Evolutionary conservation across 37 sponge, comb jelly and placozoan genomes (phyloP).

Genomic region (Ianthella basta): DNA sequence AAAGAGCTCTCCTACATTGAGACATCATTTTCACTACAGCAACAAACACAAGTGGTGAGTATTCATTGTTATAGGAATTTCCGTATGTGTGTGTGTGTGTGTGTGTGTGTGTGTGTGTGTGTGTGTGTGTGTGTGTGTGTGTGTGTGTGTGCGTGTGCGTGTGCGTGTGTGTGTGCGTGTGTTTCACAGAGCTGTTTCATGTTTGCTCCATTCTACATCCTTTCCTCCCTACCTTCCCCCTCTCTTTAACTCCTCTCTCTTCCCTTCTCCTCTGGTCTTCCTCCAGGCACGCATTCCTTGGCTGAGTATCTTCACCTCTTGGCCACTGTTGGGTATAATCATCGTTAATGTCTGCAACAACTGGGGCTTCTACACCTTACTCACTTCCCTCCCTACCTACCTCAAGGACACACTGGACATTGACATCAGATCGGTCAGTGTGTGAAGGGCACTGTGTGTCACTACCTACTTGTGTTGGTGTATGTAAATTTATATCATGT

Average conservation of each 20-base stretch:
- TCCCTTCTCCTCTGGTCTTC: no score
- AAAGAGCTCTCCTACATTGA: conserved; percentile 82
- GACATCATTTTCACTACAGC: conserved; percentile 36
- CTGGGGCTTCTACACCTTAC: conserved; percentile 92
- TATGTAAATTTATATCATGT: no score
- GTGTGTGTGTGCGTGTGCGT: conserved; percentile 22
- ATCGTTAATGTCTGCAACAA: conserved; percentile 83
- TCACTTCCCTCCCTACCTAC: conserved; percentile 90
- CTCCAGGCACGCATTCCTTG: conserved; percentile 61
- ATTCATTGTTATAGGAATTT: background rate
- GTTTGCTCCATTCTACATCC: no score
- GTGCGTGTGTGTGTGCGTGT: background rate
- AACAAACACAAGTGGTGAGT: background rate
- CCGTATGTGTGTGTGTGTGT: conserved; percentile 31
- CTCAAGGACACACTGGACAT: conserved; percentile 65
- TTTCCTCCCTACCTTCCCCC: background rate
- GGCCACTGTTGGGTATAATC: conserved; percentile 81
- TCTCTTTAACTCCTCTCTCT: background rate
- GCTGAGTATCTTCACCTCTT: conserved; percentile 70
- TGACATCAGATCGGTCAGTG: background rate
- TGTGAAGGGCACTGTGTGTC: background rate
- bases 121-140: conserved; percentile 23
- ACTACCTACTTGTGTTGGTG: no score
- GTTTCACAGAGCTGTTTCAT: no score
- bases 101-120: conserved; percentile 36